Conservation (phyloP, 2,888 invertebrate genomes). For the Polymixis flavicincta region DNA sequence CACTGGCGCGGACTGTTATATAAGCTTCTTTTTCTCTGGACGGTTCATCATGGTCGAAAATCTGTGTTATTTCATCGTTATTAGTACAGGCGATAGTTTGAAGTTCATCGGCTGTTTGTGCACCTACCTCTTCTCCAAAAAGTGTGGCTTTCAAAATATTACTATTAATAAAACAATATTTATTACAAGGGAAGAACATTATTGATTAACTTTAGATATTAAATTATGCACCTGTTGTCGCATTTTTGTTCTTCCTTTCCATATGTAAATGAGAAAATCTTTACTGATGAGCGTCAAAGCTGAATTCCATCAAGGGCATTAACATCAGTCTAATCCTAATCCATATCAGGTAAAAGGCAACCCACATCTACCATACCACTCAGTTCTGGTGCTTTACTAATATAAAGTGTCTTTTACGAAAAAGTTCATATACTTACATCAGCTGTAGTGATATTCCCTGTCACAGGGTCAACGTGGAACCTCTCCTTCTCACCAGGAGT, state of each 20-base stretch:
- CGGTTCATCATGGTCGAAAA: conserved; percentile 97
- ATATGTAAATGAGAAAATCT: background rate
- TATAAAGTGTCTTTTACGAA: background rate
- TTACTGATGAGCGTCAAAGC: background rate
- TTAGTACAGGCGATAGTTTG: conserved; percentile 15
- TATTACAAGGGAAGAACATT: background rate
- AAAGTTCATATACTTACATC: conserved; percentile 86
- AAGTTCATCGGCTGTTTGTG: conserved; percentile 7
- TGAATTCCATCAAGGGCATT: background rate
- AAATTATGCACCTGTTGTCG: background rate
- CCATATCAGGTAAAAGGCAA: too few relatives aligned
- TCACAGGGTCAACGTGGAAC: conserved; percentile 94
- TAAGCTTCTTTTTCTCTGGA: conserved; percentile 95
- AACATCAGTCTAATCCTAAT: background rate
- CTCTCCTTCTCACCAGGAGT: conserved; percentile 93
- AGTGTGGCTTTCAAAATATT: conserved; percentile 50
- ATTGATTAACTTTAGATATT: background rate
- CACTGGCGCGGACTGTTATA: conserved; percentile 97
- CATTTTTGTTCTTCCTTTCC: too few relatives aligned
- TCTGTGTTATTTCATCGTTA: conserved; percentile 80
- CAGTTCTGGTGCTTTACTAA: background rate
- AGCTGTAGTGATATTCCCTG: conserved; percentile 94
- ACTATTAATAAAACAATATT: conserved; percentile 8
- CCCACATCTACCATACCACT: too few relatives aligned
- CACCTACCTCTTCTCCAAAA: conserved; percentile 70